phyloP scores from a whole-genome alignment of 2,113 vertebrate species.

The Semicossyphus pulcher region DNA sequence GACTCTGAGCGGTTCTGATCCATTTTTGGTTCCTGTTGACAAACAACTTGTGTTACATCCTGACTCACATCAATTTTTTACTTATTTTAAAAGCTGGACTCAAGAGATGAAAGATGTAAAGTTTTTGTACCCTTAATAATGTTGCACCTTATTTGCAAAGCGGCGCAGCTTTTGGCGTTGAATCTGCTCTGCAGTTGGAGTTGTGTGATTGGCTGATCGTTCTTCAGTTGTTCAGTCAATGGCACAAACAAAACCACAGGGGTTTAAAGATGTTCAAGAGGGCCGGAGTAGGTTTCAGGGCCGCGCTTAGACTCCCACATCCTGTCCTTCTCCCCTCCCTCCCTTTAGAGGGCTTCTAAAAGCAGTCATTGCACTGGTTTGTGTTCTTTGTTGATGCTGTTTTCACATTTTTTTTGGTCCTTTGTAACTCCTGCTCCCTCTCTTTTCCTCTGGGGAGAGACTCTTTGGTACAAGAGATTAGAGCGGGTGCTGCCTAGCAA shows the following conservation, averaged over 20 bases:
- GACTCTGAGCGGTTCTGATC: slow-evolving; percentile 49
- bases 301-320: slow-evolving; percentile 64
- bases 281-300: slow-evolving; percentile 54
- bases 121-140: background rate
- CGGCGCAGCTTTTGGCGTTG: slow-evolving; percentile 3
- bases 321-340: slow-evolving; percentile 61
- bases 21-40: slow-evolving; percentile 17
- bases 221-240: slow-evolving; percentile 41
- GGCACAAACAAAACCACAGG: slow-evolving; percentile 44
- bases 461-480: slow-evolving; percentile 84
- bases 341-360: slow-evolving; percentile 71
- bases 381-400: slow-evolving; percentile 80
- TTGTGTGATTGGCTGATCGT: slow-evolving; percentile 20
- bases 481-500: slow-evolving; percentile 86
- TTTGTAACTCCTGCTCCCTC: slow-evolving; percentile 78
- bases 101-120: background rate
- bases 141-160: background rate
- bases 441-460: slow-evolving; percentile 77
- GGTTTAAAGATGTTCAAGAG: slow-evolving; percentile 67
- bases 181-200: slow-evolving; percentile 12
- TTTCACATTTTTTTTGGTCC: slow-evolving; percentile 65
- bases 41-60: slow-evolving; percentile 5
- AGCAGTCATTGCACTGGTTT: slow-evolving; percentile 73
- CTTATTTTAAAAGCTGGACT: slow-evolving; percentile 15
- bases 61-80: slow-evolving; percentile 20